Percentiles rank a stretch among this genome's conserved stretches.
Conservation (phyloP, 2,113 vertebrate species). For the Menura novaehollandiae region DNA sequence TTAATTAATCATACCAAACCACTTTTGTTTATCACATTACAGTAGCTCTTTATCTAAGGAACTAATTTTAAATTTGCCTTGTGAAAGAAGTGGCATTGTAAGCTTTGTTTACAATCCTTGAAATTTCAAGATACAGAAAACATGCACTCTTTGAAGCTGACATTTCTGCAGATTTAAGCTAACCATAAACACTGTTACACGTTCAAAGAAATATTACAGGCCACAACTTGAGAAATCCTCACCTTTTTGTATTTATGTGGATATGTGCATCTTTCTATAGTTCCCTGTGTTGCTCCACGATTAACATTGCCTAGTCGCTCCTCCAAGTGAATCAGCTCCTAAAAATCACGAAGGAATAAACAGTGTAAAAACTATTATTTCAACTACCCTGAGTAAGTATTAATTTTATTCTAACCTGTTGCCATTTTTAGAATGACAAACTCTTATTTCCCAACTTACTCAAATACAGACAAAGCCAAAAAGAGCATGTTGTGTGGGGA, state of each 20-base stretch:
- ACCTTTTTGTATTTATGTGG: conserved; percentile 99
- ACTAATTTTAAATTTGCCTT: not conserved
- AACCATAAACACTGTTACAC: not conserved
- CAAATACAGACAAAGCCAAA: not conserved
- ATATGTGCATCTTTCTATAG: conserved; percentile 99
- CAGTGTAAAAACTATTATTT: not conserved
- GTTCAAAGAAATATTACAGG: not conserved
- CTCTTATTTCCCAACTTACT: not conserved
- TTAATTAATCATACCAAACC: not conserved
- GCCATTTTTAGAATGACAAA: not conserved
- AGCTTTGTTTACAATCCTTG: not conserved
- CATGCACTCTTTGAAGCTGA: not conserved
- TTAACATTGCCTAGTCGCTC: conserved; percentile 97
- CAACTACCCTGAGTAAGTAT: not conserved
- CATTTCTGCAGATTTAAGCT: not conserved
- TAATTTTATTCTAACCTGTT: not conserved
- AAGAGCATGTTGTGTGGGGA: not conserved
- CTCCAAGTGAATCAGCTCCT: conserved; percentile 98
- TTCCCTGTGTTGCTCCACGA: conserved; percentile 97
- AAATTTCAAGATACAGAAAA: not conserved
- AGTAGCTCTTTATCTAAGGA: not conserved
- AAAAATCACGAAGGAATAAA: conserved; percentile 41
- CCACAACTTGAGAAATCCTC: conserved; percentile 45
- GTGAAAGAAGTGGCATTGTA: not conserved
- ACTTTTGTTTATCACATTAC: not conserved